phyloP scores from a whole-genome alignment of 2,888 invertebrate genomes.

The Napeogenes inachia region DNA sequence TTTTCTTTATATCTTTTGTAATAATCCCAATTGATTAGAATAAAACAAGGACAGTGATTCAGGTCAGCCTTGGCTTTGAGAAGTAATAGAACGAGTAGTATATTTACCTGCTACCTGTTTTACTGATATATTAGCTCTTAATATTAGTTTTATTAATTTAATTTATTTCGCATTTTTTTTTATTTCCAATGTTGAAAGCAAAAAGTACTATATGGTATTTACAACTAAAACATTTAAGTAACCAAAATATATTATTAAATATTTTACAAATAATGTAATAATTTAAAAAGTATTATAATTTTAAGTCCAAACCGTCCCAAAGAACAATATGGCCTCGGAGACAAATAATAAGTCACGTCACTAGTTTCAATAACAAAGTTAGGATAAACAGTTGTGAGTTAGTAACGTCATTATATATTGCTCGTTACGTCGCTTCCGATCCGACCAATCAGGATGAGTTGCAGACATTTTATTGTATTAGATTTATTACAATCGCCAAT shows the following conservation, averaged over 20 bases:
- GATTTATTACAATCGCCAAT: constrained; percentile 6
- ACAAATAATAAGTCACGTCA: constrained; percentile 21
- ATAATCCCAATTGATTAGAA: neutral
- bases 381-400: constrained; percentile 47
- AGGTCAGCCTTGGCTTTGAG: constrained; percentile 5
- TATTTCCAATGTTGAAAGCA: neutral
- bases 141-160: constrained; percentile 14
- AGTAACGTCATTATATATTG: constrained; percentile 43
- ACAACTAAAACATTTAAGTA: no score
- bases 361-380: constrained; percentile 54
- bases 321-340: constrained; percentile 6
- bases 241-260: neutral
- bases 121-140: constrained; percentile 9
- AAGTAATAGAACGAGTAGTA: constrained; percentile 13
- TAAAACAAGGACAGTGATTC: constrained; percentile 5
- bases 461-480: constrained; percentile 26
- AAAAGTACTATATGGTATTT: no score
- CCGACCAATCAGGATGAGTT: constrained; percentile 32
- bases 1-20: neutral
- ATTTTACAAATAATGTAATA: neutral
- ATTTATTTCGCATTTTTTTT: neutral
- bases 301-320: neutral
- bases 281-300: neutral
- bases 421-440: constrained; percentile 28
- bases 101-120: constrained; percentile 14